Evolutionary conservation across 2,113 vertebrate species (phyloP), one percentile per base, ranked within the genome.

Genomic region (Pagrus major): DNA sequence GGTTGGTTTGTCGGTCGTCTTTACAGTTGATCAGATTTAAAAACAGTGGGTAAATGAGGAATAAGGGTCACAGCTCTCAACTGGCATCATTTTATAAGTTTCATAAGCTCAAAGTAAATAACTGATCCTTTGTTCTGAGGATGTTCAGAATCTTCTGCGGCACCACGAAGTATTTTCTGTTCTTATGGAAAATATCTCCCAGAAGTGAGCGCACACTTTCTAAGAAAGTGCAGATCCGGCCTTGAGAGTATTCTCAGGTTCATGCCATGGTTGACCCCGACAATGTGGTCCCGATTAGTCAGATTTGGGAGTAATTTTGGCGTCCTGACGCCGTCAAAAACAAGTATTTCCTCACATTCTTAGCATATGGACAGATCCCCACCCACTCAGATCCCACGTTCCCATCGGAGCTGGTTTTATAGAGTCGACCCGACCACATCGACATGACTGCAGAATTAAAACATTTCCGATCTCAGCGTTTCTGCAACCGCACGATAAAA

Each of bases 221-320:
- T 1, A 0, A 3, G 2, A n/a, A 3, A 51, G 12, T 27, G 18
- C 20, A 60, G 39, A 56, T 80, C 68, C 47, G 68, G 80, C 78
- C 77, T 86, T 75, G 74, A 39, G 75, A 73, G 81, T 10, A 21
- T 77, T 84, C 55, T 69, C 41, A 46, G 81, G 68, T 87, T 86
- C 71, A 69, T 39, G 77, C 70, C 18, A 44, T 33, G 52, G 39
- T 11, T 84, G 88, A 86, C 90, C 88, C 76, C 3, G 23, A 63
- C 90, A 89, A 87, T 77, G 42, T 91, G 88, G 49, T 88, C 73
- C 74, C 49, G 84, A 85, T 93, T 90, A 91, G 73, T 52, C 84
- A 77, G 77, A 88, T 88, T 88, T 88, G 61, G n/a, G 39, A 81
- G 88, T 80, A 74, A 83, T 88, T 83, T 85, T 20, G 14, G 49